Conservation (phyloP, 2,888 invertebrate genomes). For the Esperia sulphurella region DNA sequence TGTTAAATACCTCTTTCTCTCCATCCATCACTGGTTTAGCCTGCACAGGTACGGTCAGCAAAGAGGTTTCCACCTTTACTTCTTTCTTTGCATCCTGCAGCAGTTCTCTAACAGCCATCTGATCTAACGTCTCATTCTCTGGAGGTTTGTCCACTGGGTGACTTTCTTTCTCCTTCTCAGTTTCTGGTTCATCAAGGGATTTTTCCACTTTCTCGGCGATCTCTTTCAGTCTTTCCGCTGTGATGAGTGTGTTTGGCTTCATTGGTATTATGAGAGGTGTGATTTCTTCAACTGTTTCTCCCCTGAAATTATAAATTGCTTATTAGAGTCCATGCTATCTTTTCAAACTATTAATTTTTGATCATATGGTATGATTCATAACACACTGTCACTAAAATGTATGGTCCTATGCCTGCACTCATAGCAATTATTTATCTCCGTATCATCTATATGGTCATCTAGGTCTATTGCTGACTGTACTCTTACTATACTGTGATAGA, state of each 20-base stretch:
- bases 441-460: too few relatives aligned
- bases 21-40: conserved; percentile 77
- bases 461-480: too few relatives aligned
- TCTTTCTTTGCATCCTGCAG: conserved; percentile 77
- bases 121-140: conserved; percentile 73
- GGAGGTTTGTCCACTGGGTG: conserved; percentile 21
- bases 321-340: too few relatives aligned
- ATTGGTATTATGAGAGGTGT: conserved; percentile 84
- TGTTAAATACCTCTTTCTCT: conserved; percentile 80
- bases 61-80: conserved; percentile 46
- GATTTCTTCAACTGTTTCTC: conserved; percentile 70
- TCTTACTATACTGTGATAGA: too few relatives aligned
- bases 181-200: conserved; percentile 71
- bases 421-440: too few relatives aligned
- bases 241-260: conserved; percentile 76
- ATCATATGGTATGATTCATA: too few relatives aligned
- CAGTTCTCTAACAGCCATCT: conserved; percentile 86
- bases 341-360: too few relatives aligned
- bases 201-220: conserved; percentile 72
- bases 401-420: too few relatives aligned
- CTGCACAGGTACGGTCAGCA: conserved; percentile 78
- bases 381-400: too few relatives aligned
- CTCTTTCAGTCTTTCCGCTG: conserved; percentile 65
- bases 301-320: conserved; percentile 49
- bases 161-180: conserved; percentile 34